Conservation (phyloP, 1,140 invertebrate species). For the Drosophila grimshawi region DNA sequence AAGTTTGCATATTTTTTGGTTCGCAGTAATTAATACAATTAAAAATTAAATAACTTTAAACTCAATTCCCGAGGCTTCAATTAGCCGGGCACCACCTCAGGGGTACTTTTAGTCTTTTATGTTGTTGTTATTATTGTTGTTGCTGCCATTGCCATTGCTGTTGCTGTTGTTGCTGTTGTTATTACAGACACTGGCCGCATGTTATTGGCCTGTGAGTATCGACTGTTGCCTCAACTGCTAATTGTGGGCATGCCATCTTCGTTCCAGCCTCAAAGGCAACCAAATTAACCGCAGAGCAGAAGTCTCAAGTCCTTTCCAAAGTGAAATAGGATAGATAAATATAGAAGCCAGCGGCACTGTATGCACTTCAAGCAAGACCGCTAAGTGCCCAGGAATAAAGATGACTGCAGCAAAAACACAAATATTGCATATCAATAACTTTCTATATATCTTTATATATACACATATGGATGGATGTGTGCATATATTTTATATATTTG, state of each 20-base stretch:
- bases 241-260: slow-evolving; percentile 54
- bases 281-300: slow-evolving; percentile 52
- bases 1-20: slow-evolving; percentile 49
- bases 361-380: slow-evolving; percentile 32
- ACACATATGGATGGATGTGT: slow-evolving; percentile 13
- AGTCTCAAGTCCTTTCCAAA: slow-evolving; percentile 2
- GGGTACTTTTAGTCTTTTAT: slow-evolving; percentile 28
- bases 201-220: slow-evolving; percentile 56
- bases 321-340: slow-evolving; percentile 1
- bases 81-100: slow-evolving; percentile 14
- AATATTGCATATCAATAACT: slow-evolving; percentile 55
- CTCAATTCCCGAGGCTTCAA: slow-evolving; percentile 61
- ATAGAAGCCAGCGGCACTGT: slow-evolving; percentile 13
- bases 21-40: slow-evolving; percentile 74
- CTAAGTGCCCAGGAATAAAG: slow-evolving; percentile 30
- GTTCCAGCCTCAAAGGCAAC: slow-evolving; percentile 54
- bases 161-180: slow-evolving; percentile 20
- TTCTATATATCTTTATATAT: slow-evolving; percentile 43
- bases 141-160: background rate
- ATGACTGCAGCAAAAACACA: slow-evolving; percentile 48
- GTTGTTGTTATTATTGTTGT: background rate
- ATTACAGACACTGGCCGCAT: slow-evolving; percentile 26
- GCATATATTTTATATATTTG: background rate
- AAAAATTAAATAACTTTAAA: slow-evolving; percentile 78
- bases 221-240: slow-evolving; percentile 56